Percentiles rank a stretch among this genome's conserved stretches.
Conservation (phyloP, 2,888 invertebrate species). For the Bugulina stolonifera region DNA sequence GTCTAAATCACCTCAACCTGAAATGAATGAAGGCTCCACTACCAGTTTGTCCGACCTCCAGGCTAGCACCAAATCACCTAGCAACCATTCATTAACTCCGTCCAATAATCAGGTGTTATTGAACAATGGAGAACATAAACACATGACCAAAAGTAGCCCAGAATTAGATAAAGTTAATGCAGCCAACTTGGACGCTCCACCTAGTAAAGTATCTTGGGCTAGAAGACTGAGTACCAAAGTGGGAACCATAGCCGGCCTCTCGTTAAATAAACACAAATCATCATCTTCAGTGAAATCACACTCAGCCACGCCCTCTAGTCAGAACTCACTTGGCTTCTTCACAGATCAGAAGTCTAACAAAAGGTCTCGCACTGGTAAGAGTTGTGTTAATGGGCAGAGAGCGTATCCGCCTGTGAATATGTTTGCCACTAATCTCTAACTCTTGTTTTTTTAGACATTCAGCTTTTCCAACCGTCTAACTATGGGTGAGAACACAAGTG, state of each 20-base stretch:
- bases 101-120: too few species aligned
- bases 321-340: slow-evolving; percentile 16
- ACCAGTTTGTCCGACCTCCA: too few species aligned
- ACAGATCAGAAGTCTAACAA: neutral
- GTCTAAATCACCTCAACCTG: too few species aligned
- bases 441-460: neutral
- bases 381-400: too few species aligned
- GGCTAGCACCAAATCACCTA: too few species aligned
- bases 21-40: too few species aligned
- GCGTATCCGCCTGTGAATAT: too few species aligned
- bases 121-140: too few species aligned
- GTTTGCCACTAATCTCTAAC: neutral
- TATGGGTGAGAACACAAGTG: neutral
- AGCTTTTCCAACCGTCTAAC: neutral
- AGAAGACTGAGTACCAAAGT: slow-evolving; percentile 28
- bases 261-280: slow-evolving; percentile 5
- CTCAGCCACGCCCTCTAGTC: neutral
- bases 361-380: neutral
- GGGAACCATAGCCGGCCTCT: slow-evolving; percentile 23
- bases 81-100: too few species aligned
- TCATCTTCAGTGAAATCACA: neutral
- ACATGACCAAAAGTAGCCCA: too few species aligned
- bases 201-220: slow-evolving; percentile 11
- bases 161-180: too few species aligned
- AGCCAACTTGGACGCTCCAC: too few species aligned